phyloP scores from a whole-genome alignment of 2,888 invertebrate species.

The Leptogaster cylindrica region DNA sequence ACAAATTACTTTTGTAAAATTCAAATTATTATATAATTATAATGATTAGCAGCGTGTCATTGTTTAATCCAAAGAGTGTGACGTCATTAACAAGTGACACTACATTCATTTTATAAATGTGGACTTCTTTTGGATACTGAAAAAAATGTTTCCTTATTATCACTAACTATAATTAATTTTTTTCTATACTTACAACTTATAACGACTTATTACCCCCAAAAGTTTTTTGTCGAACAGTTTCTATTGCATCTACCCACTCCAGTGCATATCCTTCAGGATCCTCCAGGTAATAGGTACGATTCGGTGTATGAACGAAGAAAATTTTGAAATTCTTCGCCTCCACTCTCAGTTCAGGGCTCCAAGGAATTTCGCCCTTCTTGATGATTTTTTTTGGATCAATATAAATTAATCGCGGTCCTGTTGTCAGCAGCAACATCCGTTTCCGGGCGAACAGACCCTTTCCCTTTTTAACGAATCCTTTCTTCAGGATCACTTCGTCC shows the following conservation, averaged over 20 bases:
- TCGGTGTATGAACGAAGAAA: conserved; percentile 97
- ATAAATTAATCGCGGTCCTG: conserved; percentile 94
- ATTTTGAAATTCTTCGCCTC: conserved; percentile 97
- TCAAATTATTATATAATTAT: too few species aligned
- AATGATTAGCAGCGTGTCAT: too few species aligned
- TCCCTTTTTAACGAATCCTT: conserved; percentile 92
- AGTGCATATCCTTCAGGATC: conserved; percentile 92
- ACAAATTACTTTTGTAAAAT: too few species aligned
- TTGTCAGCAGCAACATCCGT: conserved; percentile 93
- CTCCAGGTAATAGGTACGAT: conserved; percentile 96
- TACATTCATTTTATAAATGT: too few species aligned
- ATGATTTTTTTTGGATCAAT: conserved; percentile 94
- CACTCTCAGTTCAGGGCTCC: conserved; percentile 84
- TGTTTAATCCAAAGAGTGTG: too few species aligned
- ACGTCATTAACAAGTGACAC: too few species aligned
- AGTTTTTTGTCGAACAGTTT: conserved; percentile 79
- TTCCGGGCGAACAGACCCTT: conserved; percentile 93
- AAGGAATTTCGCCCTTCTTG: conserved; percentile 95
- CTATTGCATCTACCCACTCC: conserved; percentile 93
- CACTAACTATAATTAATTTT: not conserved
- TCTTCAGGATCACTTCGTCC: conserved; percentile 90
- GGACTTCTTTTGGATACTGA: too few species aligned
- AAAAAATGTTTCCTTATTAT: too few species aligned
- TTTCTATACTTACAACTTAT: not conserved
- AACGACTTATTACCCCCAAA: conserved; percentile 57